These are phyloP conservation scores for Hippoglossus stenolepis DNA, from an alignment of 2,113 vertebrate species.

Conservation along the genomic window DNA sequence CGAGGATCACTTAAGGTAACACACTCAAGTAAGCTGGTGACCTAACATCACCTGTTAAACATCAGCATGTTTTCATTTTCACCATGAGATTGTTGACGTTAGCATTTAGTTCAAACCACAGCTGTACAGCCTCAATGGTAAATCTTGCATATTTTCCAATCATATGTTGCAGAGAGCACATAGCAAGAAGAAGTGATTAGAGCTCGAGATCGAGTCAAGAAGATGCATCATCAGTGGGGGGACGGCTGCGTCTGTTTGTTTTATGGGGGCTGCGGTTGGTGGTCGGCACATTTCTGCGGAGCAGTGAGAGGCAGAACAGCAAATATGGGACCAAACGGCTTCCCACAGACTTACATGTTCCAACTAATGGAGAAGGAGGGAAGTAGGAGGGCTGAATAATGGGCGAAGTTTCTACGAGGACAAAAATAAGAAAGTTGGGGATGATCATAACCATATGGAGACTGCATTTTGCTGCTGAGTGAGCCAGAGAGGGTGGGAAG, in stretches of 20 bases:
- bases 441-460: constrained; percentile 85
- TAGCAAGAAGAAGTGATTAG: constrained; percentile 22
- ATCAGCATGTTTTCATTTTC: neutral
- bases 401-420: constrained; percentile 64
- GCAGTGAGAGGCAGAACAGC: constrained; percentile 62
- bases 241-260: constrained; percentile 60
- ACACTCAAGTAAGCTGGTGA: neutral
- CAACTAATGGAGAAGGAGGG: constrained; percentile 66
- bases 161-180: neutral
- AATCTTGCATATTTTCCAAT: neutral
- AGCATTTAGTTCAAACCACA: neutral
- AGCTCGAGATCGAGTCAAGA: constrained; percentile 26
- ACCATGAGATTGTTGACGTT: neutral
- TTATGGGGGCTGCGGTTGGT: constrained; percentile 60
- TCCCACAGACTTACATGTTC: constrained; percentile 66
- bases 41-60: neutral
- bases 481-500: constrained; percentile 48
- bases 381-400: constrained; percentile 67
- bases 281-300: constrained; percentile 75
- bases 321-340: constrained; percentile 66
- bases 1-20: neutral
- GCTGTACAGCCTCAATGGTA: neutral
- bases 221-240: constrained; percentile 47
- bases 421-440: constrained; percentile 75
- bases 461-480: constrained; percentile 62